Evolutionary conservation across 2,113 vertebrate species (phyloP).

Genomic region (Mesitornis unicolor): DNA sequence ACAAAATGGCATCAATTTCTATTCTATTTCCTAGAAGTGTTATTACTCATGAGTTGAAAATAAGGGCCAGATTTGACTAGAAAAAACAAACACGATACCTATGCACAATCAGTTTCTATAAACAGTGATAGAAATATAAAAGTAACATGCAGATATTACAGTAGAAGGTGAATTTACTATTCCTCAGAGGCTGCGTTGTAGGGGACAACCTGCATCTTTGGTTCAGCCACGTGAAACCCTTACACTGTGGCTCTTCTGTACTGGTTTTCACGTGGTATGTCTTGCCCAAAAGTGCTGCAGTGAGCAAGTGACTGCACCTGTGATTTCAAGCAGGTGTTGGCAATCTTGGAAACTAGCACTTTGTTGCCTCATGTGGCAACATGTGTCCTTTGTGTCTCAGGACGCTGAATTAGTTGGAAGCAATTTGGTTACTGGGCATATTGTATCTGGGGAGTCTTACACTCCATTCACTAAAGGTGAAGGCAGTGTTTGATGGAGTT

Average conservation of each 20-base stretch:
- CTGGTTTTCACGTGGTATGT: neutral
- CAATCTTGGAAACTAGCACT: neutral
- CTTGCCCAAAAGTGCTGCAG: neutral
- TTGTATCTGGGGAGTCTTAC: accelerated
- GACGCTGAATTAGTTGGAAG: neutral
- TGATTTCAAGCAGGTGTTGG: neutral
- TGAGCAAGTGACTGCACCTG: neutral
- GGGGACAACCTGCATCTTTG: neutral
- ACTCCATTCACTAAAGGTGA: accelerated
- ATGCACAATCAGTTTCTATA: conserved; percentile 5
- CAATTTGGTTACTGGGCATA: accelerated
- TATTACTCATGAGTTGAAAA: neutral
- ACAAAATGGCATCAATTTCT: neutral
- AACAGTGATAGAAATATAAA: conserved; percentile 1
- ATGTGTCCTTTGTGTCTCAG: accelerated
- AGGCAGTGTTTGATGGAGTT: neutral
- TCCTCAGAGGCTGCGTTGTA: neutral
- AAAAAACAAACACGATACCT: neutral
- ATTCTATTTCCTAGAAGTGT: neutral
- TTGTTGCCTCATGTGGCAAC: accelerated
- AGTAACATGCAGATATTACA: neutral
- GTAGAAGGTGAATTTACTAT: neutral
- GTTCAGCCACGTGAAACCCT: neutral
- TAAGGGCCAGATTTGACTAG: neutral
- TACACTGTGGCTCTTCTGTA: neutral